Percentiles rank a stretch among this genome's conserved stretches.
These are phyloP conservation scores for Drosophila nr. perissopoda DNA, from an alignment of 2,888 invertebrate species.

Conservation along the genomic window DNA sequence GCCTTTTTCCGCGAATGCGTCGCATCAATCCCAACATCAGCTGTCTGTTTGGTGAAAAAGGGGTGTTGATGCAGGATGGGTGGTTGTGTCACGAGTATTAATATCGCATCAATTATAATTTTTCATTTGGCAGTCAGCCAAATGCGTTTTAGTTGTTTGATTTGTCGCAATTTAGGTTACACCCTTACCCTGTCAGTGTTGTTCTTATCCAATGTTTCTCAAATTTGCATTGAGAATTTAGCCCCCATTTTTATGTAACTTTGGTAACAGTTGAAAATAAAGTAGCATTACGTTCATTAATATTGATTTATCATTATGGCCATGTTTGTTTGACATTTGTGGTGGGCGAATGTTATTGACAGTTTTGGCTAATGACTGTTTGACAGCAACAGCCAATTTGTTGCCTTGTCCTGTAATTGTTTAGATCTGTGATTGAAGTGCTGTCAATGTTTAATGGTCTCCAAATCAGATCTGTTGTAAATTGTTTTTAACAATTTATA, in stretches of 20 bases:
- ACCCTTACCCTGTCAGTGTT: not conserved
- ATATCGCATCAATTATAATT: conserved; percentile 80
- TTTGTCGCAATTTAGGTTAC: conserved; percentile 64
- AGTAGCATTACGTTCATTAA: conserved; percentile 21
- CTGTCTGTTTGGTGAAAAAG: conserved; percentile 17
- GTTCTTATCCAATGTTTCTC: not conserved
- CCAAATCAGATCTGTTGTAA: conserved; percentile 14
- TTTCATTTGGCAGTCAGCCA: conserved; percentile 59
- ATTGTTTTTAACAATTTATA: conserved; percentile 1
- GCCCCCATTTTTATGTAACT: conserved; percentile 53
- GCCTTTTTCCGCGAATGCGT: conserved; percentile 74
- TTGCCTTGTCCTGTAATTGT: conserved; percentile 17
- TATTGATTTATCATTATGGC: conserved; percentile 74
- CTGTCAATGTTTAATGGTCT: conserved; percentile 14
- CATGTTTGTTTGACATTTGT: conserved; percentile 52
- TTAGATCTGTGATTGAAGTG: conserved; percentile 18
- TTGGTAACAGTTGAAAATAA: conserved; percentile 16
- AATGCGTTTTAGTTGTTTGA: conserved; percentile 63
- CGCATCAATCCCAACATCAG: conserved; percentile 71
- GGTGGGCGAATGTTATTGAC: conserved; percentile 44
- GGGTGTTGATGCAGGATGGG: not conserved
- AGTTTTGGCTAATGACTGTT: conserved; percentile 65
- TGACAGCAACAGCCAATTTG: conserved; percentile 17
- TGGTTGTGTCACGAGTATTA: conserved; percentile 62
- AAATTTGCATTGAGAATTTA: conserved; percentile 48